phyloP scores from a whole-genome alignment of 2,797 vertebrate species.

The Syngnathus rostellatus region DNA sequence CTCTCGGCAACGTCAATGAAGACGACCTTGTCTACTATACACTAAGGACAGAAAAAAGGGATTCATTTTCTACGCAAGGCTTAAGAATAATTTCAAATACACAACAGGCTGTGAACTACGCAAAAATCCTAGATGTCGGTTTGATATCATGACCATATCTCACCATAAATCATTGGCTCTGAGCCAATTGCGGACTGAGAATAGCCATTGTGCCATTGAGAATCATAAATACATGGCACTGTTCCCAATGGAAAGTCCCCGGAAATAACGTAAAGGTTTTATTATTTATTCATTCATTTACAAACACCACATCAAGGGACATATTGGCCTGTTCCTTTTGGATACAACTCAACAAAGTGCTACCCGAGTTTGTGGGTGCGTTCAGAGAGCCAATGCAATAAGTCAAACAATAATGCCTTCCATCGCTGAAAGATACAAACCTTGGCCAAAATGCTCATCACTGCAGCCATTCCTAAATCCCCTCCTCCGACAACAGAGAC shows the following conservation, averaged over 20 bases:
- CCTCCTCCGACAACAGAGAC: conserved; percentile 88
- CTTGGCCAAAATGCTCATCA: conserved; percentile 85
- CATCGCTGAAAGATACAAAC: conserved; percentile 44
- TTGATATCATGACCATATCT: not conserved
- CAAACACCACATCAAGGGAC: too few species aligned
- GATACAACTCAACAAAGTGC: too few species aligned
- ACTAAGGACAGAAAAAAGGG: conserved; percentile 36
- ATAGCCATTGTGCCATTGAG: too few species aligned
- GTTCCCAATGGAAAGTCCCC: too few species aligned
- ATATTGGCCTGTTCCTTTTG: too few species aligned
- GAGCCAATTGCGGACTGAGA: too few species aligned
- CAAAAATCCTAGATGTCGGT: not conserved
- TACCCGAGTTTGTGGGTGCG: too few species aligned
- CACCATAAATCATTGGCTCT: not conserved
- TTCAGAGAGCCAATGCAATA: too few species aligned
- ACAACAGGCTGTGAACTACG: not conserved
- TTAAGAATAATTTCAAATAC: not conserved
- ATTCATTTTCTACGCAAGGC: not conserved
- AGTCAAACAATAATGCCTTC: too few species aligned
- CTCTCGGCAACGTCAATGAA: conserved; percentile 83
- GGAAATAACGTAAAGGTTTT: too few species aligned
- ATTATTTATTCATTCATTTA: too few species aligned
- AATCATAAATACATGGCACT: too few species aligned
- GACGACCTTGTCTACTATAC: conserved; percentile 80
- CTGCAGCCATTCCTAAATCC: conserved; percentile 85